Evolutionary conservation across 2,888 invertebrate genomes (phyloP).

Genomic region (Hydrotaea cyrtoneurina): DNA sequence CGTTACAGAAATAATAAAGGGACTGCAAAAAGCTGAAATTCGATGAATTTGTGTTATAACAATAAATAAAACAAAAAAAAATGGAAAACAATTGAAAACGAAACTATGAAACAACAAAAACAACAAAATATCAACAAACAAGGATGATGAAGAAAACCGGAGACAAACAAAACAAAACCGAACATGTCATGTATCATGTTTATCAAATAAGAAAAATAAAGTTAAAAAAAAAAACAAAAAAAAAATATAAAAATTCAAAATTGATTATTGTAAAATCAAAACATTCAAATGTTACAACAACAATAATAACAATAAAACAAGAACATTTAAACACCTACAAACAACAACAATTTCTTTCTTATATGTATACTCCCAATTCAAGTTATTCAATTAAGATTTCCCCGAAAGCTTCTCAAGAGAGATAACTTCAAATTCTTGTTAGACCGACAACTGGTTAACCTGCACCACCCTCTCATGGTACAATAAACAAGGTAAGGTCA

Average conservation of each 20-base stretch:
- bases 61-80: constrained; percentile 74
- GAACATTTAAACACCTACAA: constrained; percentile 52
- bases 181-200: constrained; percentile 69
- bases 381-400: no score
- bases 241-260: constrained; percentile 47
- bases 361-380: no score
- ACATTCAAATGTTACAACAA: constrained; percentile 64
- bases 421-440: no score
- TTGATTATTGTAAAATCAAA: constrained; percentile 57
- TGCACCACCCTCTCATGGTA: no score
- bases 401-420: no score
- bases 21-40: constrained; percentile 80
- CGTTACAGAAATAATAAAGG: constrained; percentile 78
- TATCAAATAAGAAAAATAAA: constrained; percentile 69
- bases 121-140: constrained; percentile 63
- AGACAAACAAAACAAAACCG: constrained; percentile 47
- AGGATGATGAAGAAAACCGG: constrained; percentile 70
- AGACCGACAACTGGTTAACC: no score
- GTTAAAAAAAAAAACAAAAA: constrained; percentile 45
- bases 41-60: constrained; percentile 75
- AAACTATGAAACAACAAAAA: constrained; percentile 58
- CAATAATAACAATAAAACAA: constrained; percentile 59
- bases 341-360: constrained; percentile 43
- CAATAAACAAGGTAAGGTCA: no score
- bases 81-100: constrained; percentile 54